Evolutionary conservation across 2,888 invertebrate species (phyloP), one percentile per base, ranked within the genome.

Genomic region (Oscheius sp.): DNA sequence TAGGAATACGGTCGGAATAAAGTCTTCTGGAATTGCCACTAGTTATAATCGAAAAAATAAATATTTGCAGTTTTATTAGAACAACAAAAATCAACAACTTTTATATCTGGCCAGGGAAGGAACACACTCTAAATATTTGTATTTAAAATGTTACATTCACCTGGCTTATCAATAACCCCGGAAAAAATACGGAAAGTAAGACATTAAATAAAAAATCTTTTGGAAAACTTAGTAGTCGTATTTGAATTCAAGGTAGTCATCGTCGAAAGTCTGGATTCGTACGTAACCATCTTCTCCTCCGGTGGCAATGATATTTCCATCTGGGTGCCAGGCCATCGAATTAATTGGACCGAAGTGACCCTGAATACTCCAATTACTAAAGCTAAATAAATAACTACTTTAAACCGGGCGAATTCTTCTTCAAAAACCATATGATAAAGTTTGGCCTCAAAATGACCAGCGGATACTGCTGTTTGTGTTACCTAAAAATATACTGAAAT

Each of bases 321-420:
- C 95, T 1, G 98, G 98, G 89, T 96, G 96, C 90, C 97, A 98
- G 58, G 94, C 92, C 81, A 97, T 91, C 88, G 95, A 95, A 91
- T 99, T 98, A 86, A 99, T 98, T 1, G 98, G 98, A 82, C 98
- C 98, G 87, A 99, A 99, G 89, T 99, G 98, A 69, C 97, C 97
- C 73, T 70, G 46, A 33, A 70, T 39, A n/a, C n/a, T n/a, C n/a
- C n/a, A 64, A 61, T 23, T 37, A 2, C 12, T 25, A n/a, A 2
- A 33, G 34, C 23, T 6, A 23, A 10, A n/a, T 37, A 29, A 23
- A 57, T 20, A 31, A 20, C 27, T 15, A 82, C 82, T 88, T 97
- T 98, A n/a, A 99, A 92, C 72, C 95, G 90, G 0, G 93, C 96
- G 88, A 96, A 96, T 87, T 96, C 96, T 87, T 96, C 95, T 89